phyloP scores from a whole-genome alignment of 1,140 invertebrate species.

The Euschistus heros region DNA sequence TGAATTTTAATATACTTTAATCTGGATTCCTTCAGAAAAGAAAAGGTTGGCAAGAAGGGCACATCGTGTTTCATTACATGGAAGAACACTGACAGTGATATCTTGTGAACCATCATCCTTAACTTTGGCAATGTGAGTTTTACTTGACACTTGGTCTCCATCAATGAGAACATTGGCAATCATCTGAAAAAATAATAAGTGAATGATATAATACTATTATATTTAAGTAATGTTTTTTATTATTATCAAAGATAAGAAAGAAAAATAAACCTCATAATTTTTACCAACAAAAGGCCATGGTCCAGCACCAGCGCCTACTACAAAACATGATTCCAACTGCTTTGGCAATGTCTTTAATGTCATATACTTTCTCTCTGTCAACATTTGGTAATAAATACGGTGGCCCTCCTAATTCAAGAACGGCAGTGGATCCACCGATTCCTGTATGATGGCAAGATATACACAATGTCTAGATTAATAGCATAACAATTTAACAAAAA shows the following conservation, averaged over 20 bases:
- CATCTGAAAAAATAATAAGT: constrained; percentile 36
- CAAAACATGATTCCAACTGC: constrained; percentile 48
- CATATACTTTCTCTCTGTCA: constrained; percentile 67
- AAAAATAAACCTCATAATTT: constrained; percentile 61
- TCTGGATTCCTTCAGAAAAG: constrained; percentile 60
- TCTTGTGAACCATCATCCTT: constrained; percentile 37
- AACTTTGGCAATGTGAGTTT: constrained; percentile 45
- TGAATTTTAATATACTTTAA: constrained; percentile 45
- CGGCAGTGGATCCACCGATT: constrained; percentile 55
- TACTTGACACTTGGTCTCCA: constrained; percentile 43
- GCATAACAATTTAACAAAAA: background rate
- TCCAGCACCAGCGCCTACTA: constrained; percentile 82
- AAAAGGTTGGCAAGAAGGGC: constrained; percentile 75
- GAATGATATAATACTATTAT: too few relatives aligned
- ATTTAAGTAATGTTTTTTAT: constrained; percentile 11
- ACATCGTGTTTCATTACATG: constrained; percentile 53
- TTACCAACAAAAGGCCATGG: constrained; percentile 62
- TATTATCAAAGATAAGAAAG: background rate
- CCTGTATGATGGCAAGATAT: constrained; percentile 42
- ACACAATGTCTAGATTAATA: background rate
- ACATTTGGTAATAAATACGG: constrained; percentile 67
- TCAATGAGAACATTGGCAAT: constrained; percentile 43
- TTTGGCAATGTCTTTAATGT: constrained; percentile 44
- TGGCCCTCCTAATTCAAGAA: constrained; percentile 76
- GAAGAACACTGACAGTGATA: constrained; percentile 49